These are phyloP conservation scores for Amphipyra tragopoginis DNA, from an alignment of 2,888 invertebrate species.

Conservation along the genomic window DNA sequence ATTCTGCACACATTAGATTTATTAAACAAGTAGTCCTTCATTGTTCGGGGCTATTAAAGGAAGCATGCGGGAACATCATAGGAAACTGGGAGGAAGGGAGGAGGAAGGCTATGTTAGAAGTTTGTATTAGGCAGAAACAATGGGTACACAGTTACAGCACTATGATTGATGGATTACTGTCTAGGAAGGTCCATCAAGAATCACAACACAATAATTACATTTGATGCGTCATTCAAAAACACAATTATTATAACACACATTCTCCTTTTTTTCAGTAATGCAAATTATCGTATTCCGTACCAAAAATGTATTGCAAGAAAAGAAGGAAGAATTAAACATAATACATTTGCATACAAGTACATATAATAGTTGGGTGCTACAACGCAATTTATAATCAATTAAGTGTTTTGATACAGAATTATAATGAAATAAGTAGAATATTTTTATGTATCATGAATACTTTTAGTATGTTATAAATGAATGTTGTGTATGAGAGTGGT, in stretches of 20 bases:
- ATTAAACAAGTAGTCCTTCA: constrained; percentile 70
- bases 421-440: constrained; percentile 23
- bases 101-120: constrained; percentile 43
- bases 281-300: constrained; percentile 45
- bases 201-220: constrained; percentile 43
- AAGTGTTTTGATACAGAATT: constrained; percentile 27
- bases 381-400: constrained; percentile 35
- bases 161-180: constrained; percentile 41
- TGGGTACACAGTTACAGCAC: constrained; percentile 44
- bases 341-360: constrained; percentile 25
- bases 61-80: constrained; percentile 85
- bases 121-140: constrained; percentile 41
- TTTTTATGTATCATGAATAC: constrained; percentile 42
- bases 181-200: constrained; percentile 39
- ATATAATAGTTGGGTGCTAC: constrained; percentile 32
- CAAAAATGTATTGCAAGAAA: constrained; percentile 46
- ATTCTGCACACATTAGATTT: constrained; percentile 88
- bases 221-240: constrained; percentile 40
- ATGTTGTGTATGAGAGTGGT: constrained; percentile 61
- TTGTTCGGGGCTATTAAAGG: constrained; percentile 86
- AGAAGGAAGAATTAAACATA: constrained; percentile 30
- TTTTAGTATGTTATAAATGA: constrained; percentile 53
- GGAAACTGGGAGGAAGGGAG: constrained; percentile 58
- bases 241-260: constrained; percentile 32
- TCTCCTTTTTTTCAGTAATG: constrained; percentile 48